Conservation (phyloP, 1,140 invertebrate genomes). For the Megalopta genalis region DNA sequence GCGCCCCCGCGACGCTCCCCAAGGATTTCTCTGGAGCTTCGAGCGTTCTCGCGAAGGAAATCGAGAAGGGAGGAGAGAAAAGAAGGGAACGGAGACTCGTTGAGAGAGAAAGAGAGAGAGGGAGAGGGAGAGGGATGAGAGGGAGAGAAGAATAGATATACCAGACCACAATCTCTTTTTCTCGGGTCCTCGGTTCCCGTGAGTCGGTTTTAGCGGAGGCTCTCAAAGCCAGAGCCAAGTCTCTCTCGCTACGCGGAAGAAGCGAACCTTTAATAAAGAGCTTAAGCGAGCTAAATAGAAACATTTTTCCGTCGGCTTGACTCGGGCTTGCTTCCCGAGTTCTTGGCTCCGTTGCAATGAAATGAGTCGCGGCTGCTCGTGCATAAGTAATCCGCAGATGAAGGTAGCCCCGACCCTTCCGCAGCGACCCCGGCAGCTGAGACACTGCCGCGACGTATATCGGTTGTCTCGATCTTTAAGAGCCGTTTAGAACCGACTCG, state of each 20-base stretch:
- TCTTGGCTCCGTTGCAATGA: slow-evolving; percentile 69
- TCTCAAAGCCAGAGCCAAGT: slow-evolving; percentile 51
- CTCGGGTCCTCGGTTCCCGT: slow-evolving; percentile 40
- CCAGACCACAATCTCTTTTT: slow-evolving; percentile 62
- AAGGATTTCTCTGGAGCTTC: slow-evolving; percentile 26
- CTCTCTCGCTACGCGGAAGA: slow-evolving; percentile 49
- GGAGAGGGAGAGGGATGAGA: too few species aligned
- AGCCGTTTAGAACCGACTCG: slow-evolving; percentile 22
- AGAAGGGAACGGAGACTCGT: background rate
- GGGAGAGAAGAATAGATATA: slow-evolving; percentile 29
- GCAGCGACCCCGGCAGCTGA: slow-evolving; percentile 36
- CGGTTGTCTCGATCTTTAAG: slow-evolving; percentile 43
- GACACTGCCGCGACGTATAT: slow-evolving; percentile 56
- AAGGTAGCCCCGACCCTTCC: slow-evolving; percentile 57
- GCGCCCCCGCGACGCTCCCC: background rate
- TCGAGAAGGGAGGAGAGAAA: slow-evolving; percentile 9
- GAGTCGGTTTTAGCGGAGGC: slow-evolving; percentile 46
- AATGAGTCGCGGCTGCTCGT: slow-evolving; percentile 73
- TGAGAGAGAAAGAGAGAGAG: background rate
- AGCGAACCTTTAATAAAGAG: slow-evolving; percentile 75
- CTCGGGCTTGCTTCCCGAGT: slow-evolving; percentile 56
- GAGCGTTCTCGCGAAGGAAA: slow-evolving; percentile 9
- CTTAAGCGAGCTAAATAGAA: slow-evolving; percentile 78
- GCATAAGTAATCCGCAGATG: slow-evolving; percentile 75
- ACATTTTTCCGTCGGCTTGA: slow-evolving; percentile 75